These are phyloP conservation scores for Abrostola tripartita DNA, from an alignment of 2,888 invertebrate genomes.

Conservation along the genomic window DNA sequence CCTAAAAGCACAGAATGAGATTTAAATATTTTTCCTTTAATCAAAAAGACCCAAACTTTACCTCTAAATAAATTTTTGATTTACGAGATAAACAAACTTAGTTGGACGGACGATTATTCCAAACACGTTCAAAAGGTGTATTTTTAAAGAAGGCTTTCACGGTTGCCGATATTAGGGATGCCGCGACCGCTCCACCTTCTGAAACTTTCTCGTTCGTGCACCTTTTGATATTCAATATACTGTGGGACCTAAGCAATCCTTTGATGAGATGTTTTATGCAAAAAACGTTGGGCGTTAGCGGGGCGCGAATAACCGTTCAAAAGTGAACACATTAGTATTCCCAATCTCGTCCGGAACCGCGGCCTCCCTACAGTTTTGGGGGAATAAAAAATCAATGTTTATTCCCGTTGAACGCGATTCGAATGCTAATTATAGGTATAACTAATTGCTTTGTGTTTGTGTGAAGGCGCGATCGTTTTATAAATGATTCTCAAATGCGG, in stretches of 20 bases:
- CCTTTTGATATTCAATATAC: conserved; percentile 89
- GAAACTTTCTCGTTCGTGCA: conserved; percentile 83
- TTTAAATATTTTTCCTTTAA: conserved; percentile 8
- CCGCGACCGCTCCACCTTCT: conserved; percentile 74
- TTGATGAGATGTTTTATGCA: conserved; percentile 89
- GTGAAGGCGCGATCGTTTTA: conserved; percentile 73
- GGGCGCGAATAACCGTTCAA: conserved; percentile 87
- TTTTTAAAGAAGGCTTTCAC: conserved; percentile 86
- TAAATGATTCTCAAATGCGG: conserved; percentile 63
- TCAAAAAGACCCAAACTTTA: conserved; percentile 41
- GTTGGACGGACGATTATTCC: conserved; percentile 76
- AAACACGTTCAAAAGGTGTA: conserved; percentile 85
- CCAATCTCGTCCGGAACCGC: conserved; percentile 74
- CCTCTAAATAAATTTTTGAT: conserved; percentile 61
- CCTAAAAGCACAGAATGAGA: neutral
- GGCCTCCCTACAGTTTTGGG: conserved; percentile 81
- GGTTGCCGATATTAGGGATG: conserved; percentile 82
- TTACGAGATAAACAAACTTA: conserved; percentile 58
- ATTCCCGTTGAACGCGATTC: conserved; percentile 82
- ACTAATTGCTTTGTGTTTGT: conserved; percentile 84
- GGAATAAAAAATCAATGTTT: conserved; percentile 89
- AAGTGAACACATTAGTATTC: conserved; percentile 88
- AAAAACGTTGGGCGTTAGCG: conserved; percentile 87
- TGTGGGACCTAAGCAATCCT: conserved; percentile 86
- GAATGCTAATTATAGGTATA: conserved; percentile 85